Base-by-base conservation (phyloP, 2,888 invertebrate species). In the Luperina nickerlii region DNA sequence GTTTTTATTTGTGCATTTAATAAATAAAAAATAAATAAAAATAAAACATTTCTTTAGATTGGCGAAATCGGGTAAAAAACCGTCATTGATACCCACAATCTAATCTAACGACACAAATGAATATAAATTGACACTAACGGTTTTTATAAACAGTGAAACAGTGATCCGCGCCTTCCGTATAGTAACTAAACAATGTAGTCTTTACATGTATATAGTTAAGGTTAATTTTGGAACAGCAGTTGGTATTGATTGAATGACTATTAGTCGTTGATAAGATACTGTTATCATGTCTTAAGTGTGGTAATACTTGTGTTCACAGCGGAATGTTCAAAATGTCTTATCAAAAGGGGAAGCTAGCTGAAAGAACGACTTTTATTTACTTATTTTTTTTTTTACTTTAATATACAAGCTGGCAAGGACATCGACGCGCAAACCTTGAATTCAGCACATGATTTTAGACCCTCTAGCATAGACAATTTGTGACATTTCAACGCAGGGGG, bases 21-120 rank as follows among this genome's bases (percentile, higher is more conserved):
- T 32, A 32, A 32, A 32, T 32, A 32, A 32, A 32, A 32, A 32
- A 32, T 32, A 32, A 32, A 32, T 32, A 32, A 32, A 32, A 32
- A 32, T 32, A 32, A 32, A 60, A 62, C 38, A 69, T 54, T 24
- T 42, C 20, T 24, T 54, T 27, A 45, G 1, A 42, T 13, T 24
- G 51, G 0, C 32, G 20, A 54, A 72, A 48, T 27, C n/a, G 20
- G 65, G 7, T 71, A 66, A 67, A 81, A 63, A 48, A 32, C 73
- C 65, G 32, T 18, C 62, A 65, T n/a, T 42, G 74, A 82, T 74
- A 75, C n/a, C n/a, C 24, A 32, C 67, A 74, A 85, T 84, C 85
- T 86, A 77, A 85, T 85, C 85, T 69, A 67, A 54, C 45, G 54
- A 76, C 42, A 74, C 66, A 74, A 76, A 78, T 69, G 45, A 72